Conservation (phyloP, 2,113 vertebrate species). For the Nothobranchius furzeri region DNA sequence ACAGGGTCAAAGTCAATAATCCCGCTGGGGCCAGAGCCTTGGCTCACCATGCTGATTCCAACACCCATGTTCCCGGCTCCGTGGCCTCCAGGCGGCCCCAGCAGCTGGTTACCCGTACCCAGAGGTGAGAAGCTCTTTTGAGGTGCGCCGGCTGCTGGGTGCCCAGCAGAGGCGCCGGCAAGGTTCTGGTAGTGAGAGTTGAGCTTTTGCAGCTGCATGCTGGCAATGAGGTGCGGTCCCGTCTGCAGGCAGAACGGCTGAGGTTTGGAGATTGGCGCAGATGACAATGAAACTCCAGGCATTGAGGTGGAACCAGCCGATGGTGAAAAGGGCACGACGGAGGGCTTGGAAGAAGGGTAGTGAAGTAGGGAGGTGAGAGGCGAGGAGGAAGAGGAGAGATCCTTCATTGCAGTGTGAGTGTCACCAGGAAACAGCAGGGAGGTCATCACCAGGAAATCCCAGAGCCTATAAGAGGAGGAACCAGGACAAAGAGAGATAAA, state of each 20-base stretch:
- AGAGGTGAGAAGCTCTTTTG: constrained; percentile 54
- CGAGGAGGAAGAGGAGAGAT: constrained; percentile 68
- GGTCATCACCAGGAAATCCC: constrained; percentile 73
- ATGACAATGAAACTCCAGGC: constrained; percentile 53
- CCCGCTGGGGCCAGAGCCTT: constrained; percentile 44
- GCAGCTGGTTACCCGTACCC: constrained; percentile 52
- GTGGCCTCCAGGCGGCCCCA: constrained; percentile 47
- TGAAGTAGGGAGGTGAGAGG: constrained; percentile 77
- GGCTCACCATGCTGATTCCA: constrained; percentile 48
- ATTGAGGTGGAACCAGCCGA: constrained; percentile 57
- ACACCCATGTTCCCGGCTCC: constrained; percentile 38
- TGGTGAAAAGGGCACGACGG: constrained; percentile 62
- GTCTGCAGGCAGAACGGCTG: constrained; percentile 76
- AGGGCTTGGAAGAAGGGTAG: constrained; percentile 72
- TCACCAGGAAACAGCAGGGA: constrained; percentile 66
- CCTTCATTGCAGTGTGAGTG: constrained; percentile 74
- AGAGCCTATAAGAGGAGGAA: constrained; percentile 29
- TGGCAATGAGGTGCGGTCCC: constrained; percentile 80
- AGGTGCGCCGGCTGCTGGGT: constrained; percentile 31
- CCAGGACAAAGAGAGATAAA: background rate
- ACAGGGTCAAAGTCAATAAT: constrained; percentile 82
- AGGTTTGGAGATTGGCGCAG: constrained; percentile 70
- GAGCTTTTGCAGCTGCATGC: constrained; percentile 86
- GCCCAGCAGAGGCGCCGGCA: constrained; percentile 9
- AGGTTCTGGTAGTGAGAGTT: constrained; percentile 84